phyloP scores from a whole-genome alignment of 92 coral and sea anemone species.

The Zoanthus solanderi region DNA sequence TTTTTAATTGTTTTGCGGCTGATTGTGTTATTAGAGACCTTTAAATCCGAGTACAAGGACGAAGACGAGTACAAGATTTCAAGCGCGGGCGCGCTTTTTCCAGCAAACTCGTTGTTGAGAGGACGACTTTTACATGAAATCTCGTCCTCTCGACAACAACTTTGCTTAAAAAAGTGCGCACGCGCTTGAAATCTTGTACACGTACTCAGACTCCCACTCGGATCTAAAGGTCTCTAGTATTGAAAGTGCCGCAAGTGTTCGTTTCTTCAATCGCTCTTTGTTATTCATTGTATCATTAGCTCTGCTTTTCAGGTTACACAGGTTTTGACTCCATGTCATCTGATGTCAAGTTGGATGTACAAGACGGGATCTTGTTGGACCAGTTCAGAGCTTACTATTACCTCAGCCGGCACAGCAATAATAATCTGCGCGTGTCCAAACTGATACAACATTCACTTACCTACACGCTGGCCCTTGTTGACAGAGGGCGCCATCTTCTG shows the following conservation, averaged over 20 bases:
- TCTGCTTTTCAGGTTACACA: conserved; percentile 45
- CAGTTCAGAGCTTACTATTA: conserved; percentile 76
- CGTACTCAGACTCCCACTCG: too few species aligned
- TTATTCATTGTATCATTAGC: background rate
- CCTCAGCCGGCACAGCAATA: conserved; percentile 56
- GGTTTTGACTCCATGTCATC: conserved; percentile 62
- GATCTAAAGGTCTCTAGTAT: too few species aligned
- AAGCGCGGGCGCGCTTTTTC: too few species aligned
- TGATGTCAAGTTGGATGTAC: conserved; percentile 51
- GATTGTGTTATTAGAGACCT: too few species aligned
- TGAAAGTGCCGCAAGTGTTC: background rate
- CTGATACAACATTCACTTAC: conserved; percentile 42
- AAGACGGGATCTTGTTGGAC: conserved; percentile 74
- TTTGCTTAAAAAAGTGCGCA: too few species aligned
- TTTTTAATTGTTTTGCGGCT: too few species aligned
- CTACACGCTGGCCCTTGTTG: conserved; percentile 63
- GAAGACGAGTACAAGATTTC: too few species aligned
- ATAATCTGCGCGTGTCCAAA: conserved; percentile 61
- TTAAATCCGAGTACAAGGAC: too few species aligned
- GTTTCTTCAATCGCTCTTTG: background rate
- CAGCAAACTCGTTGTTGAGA: too few species aligned
- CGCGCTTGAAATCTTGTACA: too few species aligned
- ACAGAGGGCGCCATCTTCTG: conserved; percentile 49
- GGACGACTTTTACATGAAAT: too few species aligned
- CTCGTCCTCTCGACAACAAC: too few species aligned